Percentiles rank a stretch among this genome's conserved stretches.
Conservation (phyloP, 2,113 vertebrate species). For the Manacus vitellinus region DNA sequence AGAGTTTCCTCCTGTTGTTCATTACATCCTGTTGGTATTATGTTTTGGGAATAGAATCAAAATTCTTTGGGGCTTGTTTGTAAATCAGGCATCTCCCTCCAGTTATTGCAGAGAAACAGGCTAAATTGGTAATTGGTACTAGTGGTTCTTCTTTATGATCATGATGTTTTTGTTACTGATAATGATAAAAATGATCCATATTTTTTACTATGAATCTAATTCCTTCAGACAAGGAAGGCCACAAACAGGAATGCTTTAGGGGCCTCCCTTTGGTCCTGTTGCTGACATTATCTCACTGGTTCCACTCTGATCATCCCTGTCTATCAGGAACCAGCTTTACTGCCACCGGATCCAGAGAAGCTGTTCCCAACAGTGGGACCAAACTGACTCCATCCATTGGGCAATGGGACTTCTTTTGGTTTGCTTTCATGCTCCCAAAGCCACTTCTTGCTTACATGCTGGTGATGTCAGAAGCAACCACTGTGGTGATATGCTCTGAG, state of each 20-base stretch:
- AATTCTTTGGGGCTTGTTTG: neutral
- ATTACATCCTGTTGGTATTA: neutral
- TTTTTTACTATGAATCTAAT: neutral
- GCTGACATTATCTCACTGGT: neutral
- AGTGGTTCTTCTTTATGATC: neutral
- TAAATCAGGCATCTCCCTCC: neutral
- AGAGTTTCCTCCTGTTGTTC: constrained; percentile 26
- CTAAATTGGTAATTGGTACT: neutral
- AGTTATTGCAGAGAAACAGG: neutral
- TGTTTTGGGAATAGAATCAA: neutral
- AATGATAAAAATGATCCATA: neutral
- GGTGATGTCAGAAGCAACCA: neutral
- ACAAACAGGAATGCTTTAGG: neutral
- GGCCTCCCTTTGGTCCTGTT: neutral
- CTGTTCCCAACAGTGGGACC: neutral
- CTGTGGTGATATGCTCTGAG: neutral
- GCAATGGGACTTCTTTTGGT: neutral
- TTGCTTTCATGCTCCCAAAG: neutral
- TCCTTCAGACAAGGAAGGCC: neutral
- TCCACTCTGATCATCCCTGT: neutral
- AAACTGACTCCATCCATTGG: neutral
- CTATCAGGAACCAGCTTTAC: neutral
- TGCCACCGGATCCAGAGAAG: neutral
- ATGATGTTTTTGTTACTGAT: neutral
- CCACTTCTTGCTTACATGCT: neutral